Base-by-base conservation (phyloP, 2,797 vertebrate genomes). In the Anniella stebbinsi region DNA sequence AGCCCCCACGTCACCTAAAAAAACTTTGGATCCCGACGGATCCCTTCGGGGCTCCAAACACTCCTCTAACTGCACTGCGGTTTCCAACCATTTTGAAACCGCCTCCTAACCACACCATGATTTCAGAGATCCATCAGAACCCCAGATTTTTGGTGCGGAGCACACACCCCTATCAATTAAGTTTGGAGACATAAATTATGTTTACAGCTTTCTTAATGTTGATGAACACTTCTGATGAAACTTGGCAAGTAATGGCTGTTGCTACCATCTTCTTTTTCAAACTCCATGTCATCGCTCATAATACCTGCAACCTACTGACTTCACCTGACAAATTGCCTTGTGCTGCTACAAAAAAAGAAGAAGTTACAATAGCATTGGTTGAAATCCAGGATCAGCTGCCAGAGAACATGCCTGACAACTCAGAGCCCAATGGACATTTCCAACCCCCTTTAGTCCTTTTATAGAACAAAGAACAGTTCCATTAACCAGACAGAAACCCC, bases 401-500 rank as follows among this genome's bases (percentile, higher is more conserved):
- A 96, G 92, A 95, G 94, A 96, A 94, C 92, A 96, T 94, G 92
- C 93, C 93, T 96, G 96, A 95, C 96, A 97, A 97, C 75, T 95
- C 86, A 91, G 87, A 92, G 95, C 94, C 95, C 89, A 94, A 57
- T 73, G 90, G 94, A 97, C 95, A 94, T 96, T 96, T 98, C 98
- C 96, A 97, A 97, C 97, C 96, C 2, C 21, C 95, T 94, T 97
- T 96, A 97, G 97, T 98, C 98, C 98, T 98, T 99, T 99, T 99
- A 99, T 98, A 99, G 98, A 97, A 98, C 96, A 98, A 98, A 98
- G 97, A 97, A 97, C 97, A 96, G 96, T 97, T 98, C 98, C 98
- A 98, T 98, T 98, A 98, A 98, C 92, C 96, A 93, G 80, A 84
- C 90, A 93, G 89, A 93, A 94, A 95, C 13, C 11, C 28, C 5